A percentile compares a stretch with the other conserved stretches of the same genome.
phyloP scores from a whole-genome alignment of 2,113 vertebrate species.

The Zootoca vivipara region DNA sequence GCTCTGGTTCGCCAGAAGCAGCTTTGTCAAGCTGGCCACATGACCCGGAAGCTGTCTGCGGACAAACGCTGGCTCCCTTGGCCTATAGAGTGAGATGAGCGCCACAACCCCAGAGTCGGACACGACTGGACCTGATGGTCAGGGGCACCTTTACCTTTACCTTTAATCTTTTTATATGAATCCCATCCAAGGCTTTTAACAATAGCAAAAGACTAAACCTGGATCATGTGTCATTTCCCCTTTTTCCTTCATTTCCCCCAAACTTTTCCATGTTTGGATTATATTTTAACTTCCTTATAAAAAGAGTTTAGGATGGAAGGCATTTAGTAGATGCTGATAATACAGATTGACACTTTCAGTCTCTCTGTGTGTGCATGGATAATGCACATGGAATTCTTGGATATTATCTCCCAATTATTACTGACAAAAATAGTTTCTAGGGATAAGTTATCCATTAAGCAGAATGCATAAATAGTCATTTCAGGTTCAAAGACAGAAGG shows the following conservation, averaged over 20 bases:
- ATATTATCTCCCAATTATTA: not conserved
- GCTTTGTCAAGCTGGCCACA: no score
- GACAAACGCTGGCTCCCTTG: no score
- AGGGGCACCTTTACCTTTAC: no score
- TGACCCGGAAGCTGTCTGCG: no score
- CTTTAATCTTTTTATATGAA: not conserved
- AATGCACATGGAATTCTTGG: not conserved
- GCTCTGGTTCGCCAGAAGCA: no score
- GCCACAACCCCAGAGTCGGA: no score
- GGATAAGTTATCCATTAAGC: not conserved
- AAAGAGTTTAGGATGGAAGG: not conserved
- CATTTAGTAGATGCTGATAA: not conserved
- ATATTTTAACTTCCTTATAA: not conserved
- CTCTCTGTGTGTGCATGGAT: not conserved
- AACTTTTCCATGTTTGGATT: not conserved
- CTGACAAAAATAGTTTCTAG: not conserved
- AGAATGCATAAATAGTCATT: not conserved
- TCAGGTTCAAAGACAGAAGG: not conserved
- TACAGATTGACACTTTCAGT: not conserved
- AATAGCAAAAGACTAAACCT: not conserved
- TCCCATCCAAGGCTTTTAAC: not conserved
- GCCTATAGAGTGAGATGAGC: no score
- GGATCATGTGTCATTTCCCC: not conserved
- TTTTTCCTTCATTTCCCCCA: not conserved
- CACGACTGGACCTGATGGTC: no score